Percentiles rank a stretch among this genome's conserved stretches.
These are phyloP conservation scores for Aphelenchoides besseyi DNA, from an alignment of 1,140 invertebrate genomes.

Conservation along the genomic window DNA sequence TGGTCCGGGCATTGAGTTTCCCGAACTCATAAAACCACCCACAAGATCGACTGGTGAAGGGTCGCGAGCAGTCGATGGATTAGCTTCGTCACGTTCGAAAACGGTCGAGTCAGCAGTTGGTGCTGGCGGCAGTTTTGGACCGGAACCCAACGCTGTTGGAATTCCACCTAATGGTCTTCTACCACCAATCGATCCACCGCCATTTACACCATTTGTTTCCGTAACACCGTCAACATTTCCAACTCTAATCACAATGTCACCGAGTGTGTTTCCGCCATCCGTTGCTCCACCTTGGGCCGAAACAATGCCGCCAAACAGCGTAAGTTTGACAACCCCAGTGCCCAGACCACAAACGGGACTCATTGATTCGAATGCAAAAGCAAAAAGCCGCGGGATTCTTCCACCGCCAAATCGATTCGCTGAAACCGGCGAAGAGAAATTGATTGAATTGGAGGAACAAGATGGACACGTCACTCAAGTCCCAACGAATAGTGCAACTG, in stretches of 20 bases:
- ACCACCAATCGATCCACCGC: background rate
- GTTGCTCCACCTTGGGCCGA: background rate
- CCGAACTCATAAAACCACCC: background rate
- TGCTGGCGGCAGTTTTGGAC: background rate
- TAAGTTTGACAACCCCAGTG: background rate
- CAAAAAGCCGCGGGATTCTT: background rate
- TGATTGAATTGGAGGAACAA: background rate
- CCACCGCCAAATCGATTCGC: background rate
- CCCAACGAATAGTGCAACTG: background rate
- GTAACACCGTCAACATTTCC: background rate
- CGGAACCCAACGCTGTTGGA: background rate
- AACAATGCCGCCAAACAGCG: background rate
- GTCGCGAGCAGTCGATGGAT: background rate
- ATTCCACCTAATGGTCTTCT: background rate
- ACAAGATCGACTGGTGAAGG: background rate
- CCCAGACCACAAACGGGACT: background rate
- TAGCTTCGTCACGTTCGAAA: background rate
- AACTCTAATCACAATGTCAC: background rate
- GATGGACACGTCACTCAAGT: background rate
- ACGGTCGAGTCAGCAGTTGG: background rate
- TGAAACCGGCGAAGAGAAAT: background rate
- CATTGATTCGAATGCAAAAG: background rate
- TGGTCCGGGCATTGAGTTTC: background rate
- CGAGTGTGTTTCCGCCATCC: background rate
- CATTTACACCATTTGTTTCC: slow-evolving; percentile 11